A percentile compares a stretch with the other conserved stretches of the same genome.
phyloP scores from a whole-genome alignment of 2,797 vertebrate genomes.

The Pristis pectinata region DNA sequence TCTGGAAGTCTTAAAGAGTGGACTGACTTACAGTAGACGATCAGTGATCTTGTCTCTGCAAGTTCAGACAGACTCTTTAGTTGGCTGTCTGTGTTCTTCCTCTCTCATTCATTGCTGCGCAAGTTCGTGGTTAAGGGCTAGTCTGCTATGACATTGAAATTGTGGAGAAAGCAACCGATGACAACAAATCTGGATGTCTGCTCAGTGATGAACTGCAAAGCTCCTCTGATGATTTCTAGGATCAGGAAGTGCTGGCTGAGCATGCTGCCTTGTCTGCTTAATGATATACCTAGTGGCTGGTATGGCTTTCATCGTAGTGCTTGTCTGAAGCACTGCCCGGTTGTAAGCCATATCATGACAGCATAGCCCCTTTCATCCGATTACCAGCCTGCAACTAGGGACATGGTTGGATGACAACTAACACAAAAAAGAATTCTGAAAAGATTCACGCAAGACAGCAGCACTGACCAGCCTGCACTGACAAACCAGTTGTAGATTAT shows the following conservation, averaged over 20 bases:
- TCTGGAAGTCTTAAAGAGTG: neutral
- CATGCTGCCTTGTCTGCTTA: neutral
- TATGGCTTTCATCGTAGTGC: too few species aligned
- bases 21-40: neutral
- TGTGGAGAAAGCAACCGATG: neutral
- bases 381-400: neutral
- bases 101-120: neutral
- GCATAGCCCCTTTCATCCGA: neutral
- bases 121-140: neutral
- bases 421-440: neutral
- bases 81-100: neutral
- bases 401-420: neutral
- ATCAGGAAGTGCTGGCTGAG: neutral
- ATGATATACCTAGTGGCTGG: neutral
- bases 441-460: neutral
- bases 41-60: neutral
- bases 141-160: neutral
- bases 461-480: neutral
- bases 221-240: neutral
- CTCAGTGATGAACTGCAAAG: neutral
- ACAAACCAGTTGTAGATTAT: neutral
- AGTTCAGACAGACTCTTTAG: neutral
- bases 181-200: neutral
- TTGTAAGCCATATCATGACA: neutral
- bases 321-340: neutral